phyloP scores from a whole-genome alignment of 2,888 invertebrate species.

The Steromphala cineraria region DNA sequence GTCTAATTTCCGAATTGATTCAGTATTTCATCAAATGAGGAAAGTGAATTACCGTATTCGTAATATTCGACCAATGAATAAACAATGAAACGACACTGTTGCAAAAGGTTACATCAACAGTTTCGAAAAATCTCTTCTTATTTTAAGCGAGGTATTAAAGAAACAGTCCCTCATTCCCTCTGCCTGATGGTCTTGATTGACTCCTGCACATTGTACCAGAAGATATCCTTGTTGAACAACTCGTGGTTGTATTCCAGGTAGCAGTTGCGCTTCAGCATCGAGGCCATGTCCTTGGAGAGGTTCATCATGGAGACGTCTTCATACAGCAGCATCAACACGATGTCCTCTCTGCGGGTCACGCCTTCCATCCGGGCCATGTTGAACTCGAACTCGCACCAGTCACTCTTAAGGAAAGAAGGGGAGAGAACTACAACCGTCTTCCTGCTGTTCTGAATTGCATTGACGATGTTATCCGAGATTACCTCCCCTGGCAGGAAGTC shows the following conservation, averaged over 20 bases:
- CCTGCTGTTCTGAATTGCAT: constrained; percentile 34
- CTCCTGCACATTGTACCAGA: background rate
- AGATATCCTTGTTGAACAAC: background rate
- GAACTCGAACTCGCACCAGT: constrained; percentile 43
- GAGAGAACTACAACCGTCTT: constrained; percentile 38
- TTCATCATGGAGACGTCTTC: background rate
- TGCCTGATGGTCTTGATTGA: no score
- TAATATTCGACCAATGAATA: no score
- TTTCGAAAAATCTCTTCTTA: no score
- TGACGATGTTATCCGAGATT: constrained; percentile 32
- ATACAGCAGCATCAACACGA: constrained; percentile 3
- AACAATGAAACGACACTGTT: no score
- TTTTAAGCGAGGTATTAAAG: no score
- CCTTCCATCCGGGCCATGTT: constrained; percentile 26
- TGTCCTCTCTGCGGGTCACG: constrained; percentile 15
- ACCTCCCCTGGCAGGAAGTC: constrained; percentile 17
- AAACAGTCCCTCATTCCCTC: no score
- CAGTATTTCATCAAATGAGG: no score
- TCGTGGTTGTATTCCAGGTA: constrained; percentile 6
- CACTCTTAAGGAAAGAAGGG: constrained; percentile 30
- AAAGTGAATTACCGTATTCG: no score
- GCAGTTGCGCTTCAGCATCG: background rate
- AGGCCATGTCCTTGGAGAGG: background rate
- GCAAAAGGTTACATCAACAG: no score
- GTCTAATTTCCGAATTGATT: no score